A percentile compares a stretch with the other conserved stretches of the same genome.
These are phyloP conservation scores for Macquaria ambigua DNA, from an alignment of 2,113 vertebrate species.

Conservation along the genomic window DNA sequence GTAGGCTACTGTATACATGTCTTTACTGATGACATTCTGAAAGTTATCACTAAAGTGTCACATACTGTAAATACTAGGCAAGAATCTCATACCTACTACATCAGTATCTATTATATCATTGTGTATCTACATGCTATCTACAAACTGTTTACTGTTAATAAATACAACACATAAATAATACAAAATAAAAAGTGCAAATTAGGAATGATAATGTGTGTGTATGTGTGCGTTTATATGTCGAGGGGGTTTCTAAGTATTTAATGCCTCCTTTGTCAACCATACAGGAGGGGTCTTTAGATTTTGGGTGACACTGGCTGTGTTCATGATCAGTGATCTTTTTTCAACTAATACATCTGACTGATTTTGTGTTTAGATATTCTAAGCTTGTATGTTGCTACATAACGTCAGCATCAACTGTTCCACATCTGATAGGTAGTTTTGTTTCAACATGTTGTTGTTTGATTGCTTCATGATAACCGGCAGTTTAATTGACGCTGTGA, in stretches of 20 bases:
- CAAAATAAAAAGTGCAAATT: conserved; percentile 39
- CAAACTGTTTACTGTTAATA: conserved; percentile 29
- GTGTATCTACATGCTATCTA: conserved; percentile 61
- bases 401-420: not conserved
- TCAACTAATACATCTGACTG: not conserved
- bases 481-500: not conserved
- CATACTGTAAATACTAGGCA: conserved; percentile 32
- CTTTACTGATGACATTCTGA: conserved; percentile 7
- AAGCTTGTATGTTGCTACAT: not conserved
- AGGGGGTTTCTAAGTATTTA: not conserved
- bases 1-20: not conserved
- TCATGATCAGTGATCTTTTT: not conserved
- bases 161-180: conserved; percentile 14
- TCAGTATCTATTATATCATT: conserved; percentile 16
- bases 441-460: not conserved
- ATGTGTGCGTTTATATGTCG: not conserved
- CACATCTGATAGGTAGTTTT: not conserved
- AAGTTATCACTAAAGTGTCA: conserved; percentile 17
- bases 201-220: not conserved
- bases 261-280: not conserved
- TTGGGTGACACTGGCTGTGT: not conserved
- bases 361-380: not conserved
- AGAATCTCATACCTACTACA: conserved; percentile 31
- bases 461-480: not conserved
- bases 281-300: too few relatives aligned